Evolutionary conservation across 2,888 invertebrate species (phyloP).

Genomic region (Andricus curvator): DNA sequence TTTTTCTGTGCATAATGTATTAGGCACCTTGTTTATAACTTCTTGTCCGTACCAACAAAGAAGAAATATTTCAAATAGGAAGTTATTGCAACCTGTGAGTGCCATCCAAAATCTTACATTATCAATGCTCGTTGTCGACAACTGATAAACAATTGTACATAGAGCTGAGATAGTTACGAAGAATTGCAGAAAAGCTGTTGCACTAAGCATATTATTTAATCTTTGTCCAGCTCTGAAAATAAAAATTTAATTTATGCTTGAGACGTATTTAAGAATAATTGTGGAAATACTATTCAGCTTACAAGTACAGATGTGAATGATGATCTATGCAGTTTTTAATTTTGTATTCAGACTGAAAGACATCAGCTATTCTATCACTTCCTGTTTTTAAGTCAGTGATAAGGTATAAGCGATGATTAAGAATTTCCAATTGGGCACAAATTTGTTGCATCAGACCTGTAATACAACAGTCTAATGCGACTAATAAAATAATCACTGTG

Average conservation of each 20-base stretch:
- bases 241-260: neutral
- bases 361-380: neutral
- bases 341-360: neutral
- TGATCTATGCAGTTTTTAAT: neutral
- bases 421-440: neutral
- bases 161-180: neutral
- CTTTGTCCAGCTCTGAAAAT: neutral
- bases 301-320: neutral
- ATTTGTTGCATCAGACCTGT: conserved; percentile 14
- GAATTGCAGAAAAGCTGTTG: neutral
- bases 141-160: neutral
- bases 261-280: neutral
- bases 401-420: neutral
- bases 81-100: neutral
- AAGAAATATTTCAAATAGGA: conserved; percentile 8
- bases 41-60: conserved; percentile 11
- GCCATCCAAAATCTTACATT: neutral
- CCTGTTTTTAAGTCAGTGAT: neutral
- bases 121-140: neutral
- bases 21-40: neutral
- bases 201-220: neutral
- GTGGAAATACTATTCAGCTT: neutral
- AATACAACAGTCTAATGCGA: neutral
- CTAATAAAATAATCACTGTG: too few species aligned
- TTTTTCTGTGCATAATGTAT: too few species aligned